Evolutionary conservation across 1,140 invertebrate genomes (phyloP).

Genomic region (Neotoxoptera formosana): DNA sequence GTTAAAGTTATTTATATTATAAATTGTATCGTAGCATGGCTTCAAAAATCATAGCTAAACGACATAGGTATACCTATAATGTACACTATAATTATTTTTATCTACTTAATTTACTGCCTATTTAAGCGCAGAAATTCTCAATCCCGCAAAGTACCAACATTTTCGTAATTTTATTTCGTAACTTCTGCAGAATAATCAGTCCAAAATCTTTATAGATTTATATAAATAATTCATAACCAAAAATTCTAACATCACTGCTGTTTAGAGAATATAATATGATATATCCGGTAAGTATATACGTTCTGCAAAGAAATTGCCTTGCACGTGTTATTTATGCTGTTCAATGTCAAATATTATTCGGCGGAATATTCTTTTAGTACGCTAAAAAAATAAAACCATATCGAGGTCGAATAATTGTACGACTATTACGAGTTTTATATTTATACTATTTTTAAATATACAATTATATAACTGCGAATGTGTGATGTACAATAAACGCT

Average conservation of each 20-base stretch:
- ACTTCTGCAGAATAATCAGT: neutral
- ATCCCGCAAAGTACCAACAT: neutral
- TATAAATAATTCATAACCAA: neutral
- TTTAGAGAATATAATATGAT: neutral
- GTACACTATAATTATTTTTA: neutral
- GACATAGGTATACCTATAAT: neutral
- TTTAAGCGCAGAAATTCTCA: neutral
- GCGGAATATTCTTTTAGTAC: neutral
- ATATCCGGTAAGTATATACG: neutral
- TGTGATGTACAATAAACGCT: neutral
- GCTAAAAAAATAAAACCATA: too few relatives aligned
- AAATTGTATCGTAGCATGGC: neutral
- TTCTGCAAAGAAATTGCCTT: neutral
- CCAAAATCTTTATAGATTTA: neutral
- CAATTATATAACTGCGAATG: too few relatives aligned
- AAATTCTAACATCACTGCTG: neutral
- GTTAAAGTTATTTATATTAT: neutral
- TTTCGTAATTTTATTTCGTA: neutral
- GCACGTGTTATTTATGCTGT: neutral
- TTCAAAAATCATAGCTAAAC: neutral
- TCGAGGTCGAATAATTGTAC: too few relatives aligned
- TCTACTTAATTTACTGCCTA: neutral
- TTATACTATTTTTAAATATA: too few relatives aligned
- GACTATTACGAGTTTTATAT: too few relatives aligned
- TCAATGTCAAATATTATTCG: neutral